Evolutionary conservation across 2,888 invertebrate genomes (phyloP).

Genomic region (Caenorhabditis becei): DNA sequence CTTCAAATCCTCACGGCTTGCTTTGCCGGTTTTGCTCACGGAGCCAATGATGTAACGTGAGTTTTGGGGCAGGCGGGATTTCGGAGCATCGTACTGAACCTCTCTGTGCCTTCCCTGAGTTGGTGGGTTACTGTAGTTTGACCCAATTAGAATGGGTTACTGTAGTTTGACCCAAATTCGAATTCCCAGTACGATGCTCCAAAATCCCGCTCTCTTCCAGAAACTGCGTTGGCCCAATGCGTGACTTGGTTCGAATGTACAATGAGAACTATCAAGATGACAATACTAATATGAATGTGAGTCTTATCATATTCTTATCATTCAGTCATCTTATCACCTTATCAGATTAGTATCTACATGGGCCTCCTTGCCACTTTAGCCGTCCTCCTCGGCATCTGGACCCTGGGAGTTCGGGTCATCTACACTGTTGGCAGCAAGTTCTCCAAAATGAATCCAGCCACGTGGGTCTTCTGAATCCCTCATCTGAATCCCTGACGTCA

Average conservation of each 20-base stretch:
- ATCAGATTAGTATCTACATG: conserved; percentile 48
- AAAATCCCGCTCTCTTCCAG: conserved; percentile 5
- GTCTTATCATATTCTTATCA: background rate
- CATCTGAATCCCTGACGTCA: conserved; percentile 80
- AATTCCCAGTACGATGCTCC: no score
- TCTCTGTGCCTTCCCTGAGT: no score
- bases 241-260: conserved; percentile 51
- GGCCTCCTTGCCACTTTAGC: conserved; percentile 84
- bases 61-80: no score
- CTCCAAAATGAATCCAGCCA: conserved; percentile 58
- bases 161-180: no score
- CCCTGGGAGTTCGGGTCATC: conserved; percentile 95
- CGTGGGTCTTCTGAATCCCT: conserved; percentile 28
- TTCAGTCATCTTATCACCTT: background rate
- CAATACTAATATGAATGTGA: conserved; percentile 43
- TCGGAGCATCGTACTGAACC: no score
- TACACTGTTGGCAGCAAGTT: conserved; percentile 94
- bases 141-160: no score
- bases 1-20: conserved; percentile 96
- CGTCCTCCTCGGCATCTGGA: conserved; percentile 94
- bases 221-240: conserved; percentile 46
- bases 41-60: conserved; percentile 97
- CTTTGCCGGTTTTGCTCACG: conserved; percentile 98
- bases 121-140: no score
- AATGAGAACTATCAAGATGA: conserved; percentile 51